These are phyloP conservation scores for Dysmachus trigonus DNA, from an alignment of 2,888 invertebrate genomes.

Conservation along the genomic window DNA sequence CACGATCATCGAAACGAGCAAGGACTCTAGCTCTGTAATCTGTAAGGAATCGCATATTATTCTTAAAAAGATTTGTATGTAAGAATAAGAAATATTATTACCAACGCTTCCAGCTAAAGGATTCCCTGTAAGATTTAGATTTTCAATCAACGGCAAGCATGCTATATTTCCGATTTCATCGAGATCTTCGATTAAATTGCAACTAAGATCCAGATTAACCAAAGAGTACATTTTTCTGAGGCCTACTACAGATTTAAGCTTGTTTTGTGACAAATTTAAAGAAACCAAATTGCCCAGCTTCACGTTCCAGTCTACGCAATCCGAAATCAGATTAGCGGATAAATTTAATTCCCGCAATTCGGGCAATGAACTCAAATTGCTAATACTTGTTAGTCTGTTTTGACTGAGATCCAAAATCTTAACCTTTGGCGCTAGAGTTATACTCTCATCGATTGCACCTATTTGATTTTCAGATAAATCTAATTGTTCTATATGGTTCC, in stretches of 20 bases:
- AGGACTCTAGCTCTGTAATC: slow-evolving; percentile 92
- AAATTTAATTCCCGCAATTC: slow-evolving; percentile 80
- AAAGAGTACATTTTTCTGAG: slow-evolving; percentile 87
- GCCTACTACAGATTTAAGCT: slow-evolving; percentile 75
- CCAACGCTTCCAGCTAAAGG: slow-evolving; percentile 75
- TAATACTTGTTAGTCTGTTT: slow-evolving; percentile 79
- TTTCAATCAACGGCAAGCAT: slow-evolving; percentile 85
- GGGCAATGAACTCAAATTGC: slow-evolving; percentile 81
- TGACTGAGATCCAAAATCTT: slow-evolving; percentile 78
- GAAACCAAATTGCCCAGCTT: slow-evolving; percentile 89
- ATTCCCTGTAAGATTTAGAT: slow-evolving; percentile 88
- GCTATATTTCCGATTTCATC: slow-evolving; percentile 83
- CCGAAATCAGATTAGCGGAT: slow-evolving; percentile 78
- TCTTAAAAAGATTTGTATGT: not conserved
- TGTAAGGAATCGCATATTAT: slow-evolving; percentile 52
- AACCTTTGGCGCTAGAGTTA: slow-evolving; percentile 78
- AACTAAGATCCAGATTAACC: slow-evolving; percentile 84
- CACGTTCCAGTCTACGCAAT: slow-evolving; percentile 81
- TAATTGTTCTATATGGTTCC: slow-evolving; percentile 75
- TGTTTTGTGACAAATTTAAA: slow-evolving; percentile 86
- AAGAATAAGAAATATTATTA: slow-evolving; percentile 50
- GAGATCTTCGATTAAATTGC: slow-evolving; percentile 82
- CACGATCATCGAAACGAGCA: slow-evolving; percentile 85
- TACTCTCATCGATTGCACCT: slow-evolving; percentile 79
- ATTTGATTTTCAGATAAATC: slow-evolving; percentile 84